Base-by-base conservation (phyloP, 92 coral and sea anemone species). In the Hydrozoanthus gracilis region DNA sequence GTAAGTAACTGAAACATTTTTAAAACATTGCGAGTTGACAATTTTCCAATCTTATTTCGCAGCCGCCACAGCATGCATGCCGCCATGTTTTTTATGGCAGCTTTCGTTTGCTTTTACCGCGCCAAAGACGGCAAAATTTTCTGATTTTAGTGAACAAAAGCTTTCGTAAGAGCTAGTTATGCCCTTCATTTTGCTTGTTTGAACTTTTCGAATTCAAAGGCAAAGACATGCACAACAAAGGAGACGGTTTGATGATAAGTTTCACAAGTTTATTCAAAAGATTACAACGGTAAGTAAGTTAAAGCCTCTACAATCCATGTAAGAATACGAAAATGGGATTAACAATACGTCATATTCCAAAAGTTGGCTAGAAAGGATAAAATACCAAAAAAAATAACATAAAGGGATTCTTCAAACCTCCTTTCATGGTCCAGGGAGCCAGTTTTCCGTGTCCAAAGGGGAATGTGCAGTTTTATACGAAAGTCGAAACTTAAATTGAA, bases 211-310 rank as follows among this genome's bases (percentile, higher is more conserved):
- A 4, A 17, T 80, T 79, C 74, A n/a, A 80, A 80, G 85, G 35
- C 85, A 80, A 18, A 65, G 74, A n/a, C 74, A 80, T 48, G 74
- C 55, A 8, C 46, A 55, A 14, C 85, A 88, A 51, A 92, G 78
- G 58, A 92, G 93, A 64, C 98, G 99, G 17, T 61, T 78, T 8
- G 97, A 96, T 72, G 95, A 91, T 50, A 90, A 92, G 88, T 95
- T 96, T 86, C 98, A 92, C 90, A 95, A 89, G 88, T 96, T 88
- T 78, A 89, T 95, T 48, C 98, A 96, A 77, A 88, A 95, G 86
- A 90, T 96, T 65, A 96, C 99, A 76, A 96, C 94, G 94, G 99
- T 96, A 89, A 65, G 95, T 92, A 4, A 27, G 71, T 66, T 9
- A 17, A 27, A 27, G 39, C 39, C 13, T 18, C 90, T 88, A 79